These are phyloP conservation scores for Geophilus truncorum DNA, from an alignment of 2,888 invertebrate genomes.

Conservation along the genomic window DNA sequence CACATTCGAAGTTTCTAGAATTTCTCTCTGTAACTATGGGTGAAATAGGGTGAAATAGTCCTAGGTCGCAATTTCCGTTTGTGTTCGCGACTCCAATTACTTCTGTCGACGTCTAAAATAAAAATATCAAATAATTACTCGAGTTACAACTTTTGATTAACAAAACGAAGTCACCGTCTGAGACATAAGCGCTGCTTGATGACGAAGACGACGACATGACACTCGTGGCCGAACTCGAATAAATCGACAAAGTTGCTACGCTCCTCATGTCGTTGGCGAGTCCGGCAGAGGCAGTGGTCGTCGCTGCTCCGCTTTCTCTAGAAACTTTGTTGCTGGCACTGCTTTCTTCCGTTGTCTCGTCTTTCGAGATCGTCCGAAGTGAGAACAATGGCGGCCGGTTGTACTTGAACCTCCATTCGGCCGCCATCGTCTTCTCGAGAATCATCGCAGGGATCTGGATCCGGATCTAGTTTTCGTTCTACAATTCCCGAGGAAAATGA, in stretches of 20 bases:
- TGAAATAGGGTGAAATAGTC: constrained; percentile 30
- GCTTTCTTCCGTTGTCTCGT: no score
- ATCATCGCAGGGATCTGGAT: no score
- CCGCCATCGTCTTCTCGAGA: no score
- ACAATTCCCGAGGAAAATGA: no score
- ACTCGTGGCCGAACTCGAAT: not conserved
- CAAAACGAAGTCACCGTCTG: no score
- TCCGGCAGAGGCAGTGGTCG: not conserved
- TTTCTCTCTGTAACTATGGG: constrained; percentile 22
- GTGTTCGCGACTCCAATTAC: not conserved
- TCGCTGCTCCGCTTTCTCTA: not conserved
- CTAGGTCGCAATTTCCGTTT: not conserved
- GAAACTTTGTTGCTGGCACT: no score
- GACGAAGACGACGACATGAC: not conserved
- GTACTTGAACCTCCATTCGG: no score
- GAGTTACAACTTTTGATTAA: no score
- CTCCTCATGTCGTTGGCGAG: constrained; percentile 32
- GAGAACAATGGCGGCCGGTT: no score
- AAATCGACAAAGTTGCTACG: not conserved
- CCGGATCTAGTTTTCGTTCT: no score
- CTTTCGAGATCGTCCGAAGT: no score
- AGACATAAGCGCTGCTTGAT: no score
- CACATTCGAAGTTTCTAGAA: constrained; percentile 14
- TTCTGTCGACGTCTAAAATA: not conserved
- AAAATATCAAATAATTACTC: not conserved